These are phyloP conservation scores for Syndactyla subalaris DNA, from an alignment of 2,797 vertebrate species.

Conservation along the genomic window DNA sequence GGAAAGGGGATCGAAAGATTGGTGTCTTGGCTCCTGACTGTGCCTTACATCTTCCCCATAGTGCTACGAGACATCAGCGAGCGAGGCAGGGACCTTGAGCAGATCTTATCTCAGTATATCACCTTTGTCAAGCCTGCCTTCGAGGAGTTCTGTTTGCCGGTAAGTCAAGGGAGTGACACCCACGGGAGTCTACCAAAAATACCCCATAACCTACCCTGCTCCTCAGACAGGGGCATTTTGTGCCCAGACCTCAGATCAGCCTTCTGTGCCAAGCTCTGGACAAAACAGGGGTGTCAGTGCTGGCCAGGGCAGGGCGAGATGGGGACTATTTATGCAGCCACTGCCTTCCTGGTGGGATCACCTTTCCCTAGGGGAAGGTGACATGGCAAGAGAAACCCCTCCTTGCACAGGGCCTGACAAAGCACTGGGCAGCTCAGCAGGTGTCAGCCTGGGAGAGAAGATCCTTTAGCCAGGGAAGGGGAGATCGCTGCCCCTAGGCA, in stretches of 20 bases:
- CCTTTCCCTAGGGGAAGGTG: background rate
- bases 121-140: slow-evolving; percentile 96
- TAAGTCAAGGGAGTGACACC: slow-evolving; percentile 71
- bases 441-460: background rate
- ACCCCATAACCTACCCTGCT: background rate
- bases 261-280: background rate
- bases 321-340: background rate
- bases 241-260: background rate
- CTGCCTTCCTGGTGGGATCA: background rate
- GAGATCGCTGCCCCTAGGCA: background rate
- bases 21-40: background rate
- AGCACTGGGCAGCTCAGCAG: background rate
- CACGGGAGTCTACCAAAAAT: fast-evolving
- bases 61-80: slow-evolving; percentile 93
- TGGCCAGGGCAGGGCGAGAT: background rate
- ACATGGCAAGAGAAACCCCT: background rate
- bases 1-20: background rate
- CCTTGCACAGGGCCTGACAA: background rate
- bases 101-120: slow-evolving; percentile 92
- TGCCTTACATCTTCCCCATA: slow-evolving; percentile 48
- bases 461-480: background rate
- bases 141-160: slow-evolving; percentile 95
- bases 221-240: background rate
- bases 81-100: slow-evolving; percentile 89
- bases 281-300: background rate